Conservation (phyloP, 1,140 invertebrate species). For the Orius laevigatus region DNA sequence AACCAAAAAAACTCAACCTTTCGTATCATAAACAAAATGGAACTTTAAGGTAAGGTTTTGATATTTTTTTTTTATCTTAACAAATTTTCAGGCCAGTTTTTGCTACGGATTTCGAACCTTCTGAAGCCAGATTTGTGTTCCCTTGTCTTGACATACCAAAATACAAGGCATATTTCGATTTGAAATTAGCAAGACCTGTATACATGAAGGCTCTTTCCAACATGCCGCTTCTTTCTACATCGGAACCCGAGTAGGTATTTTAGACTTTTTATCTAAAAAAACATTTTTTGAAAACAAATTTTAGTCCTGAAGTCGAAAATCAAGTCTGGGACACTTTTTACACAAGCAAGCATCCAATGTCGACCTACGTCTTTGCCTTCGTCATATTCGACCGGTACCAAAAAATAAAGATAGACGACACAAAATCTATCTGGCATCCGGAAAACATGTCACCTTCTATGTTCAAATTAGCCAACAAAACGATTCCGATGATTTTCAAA, state of each 20-base stretch:
- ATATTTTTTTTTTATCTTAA: background rate
- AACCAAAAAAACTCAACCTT: too few species aligned
- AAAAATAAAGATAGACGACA: constrained; percentile 23
- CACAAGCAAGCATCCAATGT: constrained; percentile 50
- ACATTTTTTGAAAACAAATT: background rate
- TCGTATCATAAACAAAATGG: background rate
- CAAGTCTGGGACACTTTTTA: constrained; percentile 40
- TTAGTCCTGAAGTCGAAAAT: constrained; percentile 27
- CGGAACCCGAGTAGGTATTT: constrained; percentile 14
- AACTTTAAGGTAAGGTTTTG: background rate
- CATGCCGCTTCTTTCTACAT: constrained; percentile 13
- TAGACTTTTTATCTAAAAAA: background rate
- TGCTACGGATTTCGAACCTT: constrained; percentile 50
- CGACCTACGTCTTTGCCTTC: constrained; percentile 72
- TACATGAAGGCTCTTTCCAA: constrained; percentile 8
- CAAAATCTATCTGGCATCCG: constrained; percentile 20
- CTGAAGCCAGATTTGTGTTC: constrained; percentile 48
- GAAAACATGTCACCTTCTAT: background rate
- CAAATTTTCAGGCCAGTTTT: constrained; percentile 30
- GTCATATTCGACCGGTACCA: constrained; percentile 48
- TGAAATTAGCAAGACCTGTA: constrained; percentile 23
- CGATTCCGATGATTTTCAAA: constrained; percentile 22
- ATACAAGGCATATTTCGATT: constrained; percentile 44
- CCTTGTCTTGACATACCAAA: constrained; percentile 62
- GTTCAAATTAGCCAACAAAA: background rate